These are phyloP conservation scores for Lanistes nyassanus DNA, from an alignment of 1,140 invertebrate species.

Conservation along the genomic window DNA sequence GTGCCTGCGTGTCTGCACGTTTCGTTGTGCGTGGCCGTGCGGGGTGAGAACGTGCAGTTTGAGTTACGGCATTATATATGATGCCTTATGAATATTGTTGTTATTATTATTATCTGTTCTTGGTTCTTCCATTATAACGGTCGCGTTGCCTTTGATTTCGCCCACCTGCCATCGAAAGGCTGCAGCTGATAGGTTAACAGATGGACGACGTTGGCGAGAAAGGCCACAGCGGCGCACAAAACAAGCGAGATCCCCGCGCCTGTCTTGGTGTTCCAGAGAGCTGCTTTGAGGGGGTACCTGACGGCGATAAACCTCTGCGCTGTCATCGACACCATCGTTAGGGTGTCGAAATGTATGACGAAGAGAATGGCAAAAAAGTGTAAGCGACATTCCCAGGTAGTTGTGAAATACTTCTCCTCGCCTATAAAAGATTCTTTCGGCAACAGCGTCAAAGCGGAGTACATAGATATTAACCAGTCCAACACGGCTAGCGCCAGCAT, in stretches of 20 bases:
- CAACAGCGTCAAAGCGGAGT: not conserved
- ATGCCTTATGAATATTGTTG: no score
- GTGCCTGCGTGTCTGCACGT: no score
- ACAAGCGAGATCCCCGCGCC: not conserved
- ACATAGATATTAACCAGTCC: constrained; percentile 2
- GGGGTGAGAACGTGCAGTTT: no score
- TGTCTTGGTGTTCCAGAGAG: not conserved
- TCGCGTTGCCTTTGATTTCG: no score
- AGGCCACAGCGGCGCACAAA: not conserved
- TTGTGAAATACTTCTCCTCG: not conserved
- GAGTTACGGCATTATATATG: no score
- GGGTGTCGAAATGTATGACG: constrained; percentile 27
- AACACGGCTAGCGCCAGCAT: not conserved
- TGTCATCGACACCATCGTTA: constrained; percentile 25
- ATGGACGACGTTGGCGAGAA: not conserved
- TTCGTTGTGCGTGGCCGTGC: no score
- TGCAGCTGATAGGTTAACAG: not conserved
- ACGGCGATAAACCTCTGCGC: constrained; percentile 24
- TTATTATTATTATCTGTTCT: no score
- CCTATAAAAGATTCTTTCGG: not conserved
- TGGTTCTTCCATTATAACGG: no score
- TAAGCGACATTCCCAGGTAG: constrained; percentile 1
- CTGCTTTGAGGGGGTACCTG: constrained; percentile 19
- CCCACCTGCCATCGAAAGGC: not conserved
- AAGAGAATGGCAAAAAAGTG: constrained; percentile 23